phyloP scores from a whole-genome alignment of 2,888 invertebrate genomes.

The Parapristionchus giblindavisi region DNA sequence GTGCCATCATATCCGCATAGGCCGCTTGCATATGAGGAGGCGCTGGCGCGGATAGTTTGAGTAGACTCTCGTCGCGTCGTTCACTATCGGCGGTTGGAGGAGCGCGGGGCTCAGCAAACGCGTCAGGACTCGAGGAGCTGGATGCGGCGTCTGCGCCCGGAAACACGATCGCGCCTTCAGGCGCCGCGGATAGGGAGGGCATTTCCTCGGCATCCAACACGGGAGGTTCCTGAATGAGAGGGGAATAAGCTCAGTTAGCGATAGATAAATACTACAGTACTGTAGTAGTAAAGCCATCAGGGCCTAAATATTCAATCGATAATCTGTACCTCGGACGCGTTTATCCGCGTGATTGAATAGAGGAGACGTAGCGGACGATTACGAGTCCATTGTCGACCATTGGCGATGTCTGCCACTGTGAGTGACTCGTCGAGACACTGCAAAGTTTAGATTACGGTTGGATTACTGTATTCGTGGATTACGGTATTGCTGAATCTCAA shows the following conservation, averaged over 20 bases:
- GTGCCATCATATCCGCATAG: no score
- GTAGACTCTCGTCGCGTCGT: slow-evolving; percentile 10
- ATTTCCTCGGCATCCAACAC: slow-evolving; percentile 21
- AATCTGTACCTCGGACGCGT: slow-evolving; percentile 11
- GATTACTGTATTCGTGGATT: no score
- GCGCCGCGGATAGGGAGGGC: not conserved
- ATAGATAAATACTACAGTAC: no score
- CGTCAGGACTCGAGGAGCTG: not conserved
- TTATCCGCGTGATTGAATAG: slow-evolving; percentile 11
- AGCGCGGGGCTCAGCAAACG: not conserved
- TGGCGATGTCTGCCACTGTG: slow-evolving; percentile 12
- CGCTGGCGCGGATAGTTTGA: slow-evolving; percentile 12
- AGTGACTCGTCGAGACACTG: slow-evolving; percentile 23
- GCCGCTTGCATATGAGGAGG: not conserved
- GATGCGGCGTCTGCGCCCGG: not conserved
- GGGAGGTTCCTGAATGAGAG: slow-evolving; percentile 8
- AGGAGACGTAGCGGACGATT: not conserved
- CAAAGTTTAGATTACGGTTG: not conserved
- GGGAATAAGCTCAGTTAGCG: not conserved
- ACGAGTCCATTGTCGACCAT: not conserved
- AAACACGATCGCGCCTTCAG: not conserved
- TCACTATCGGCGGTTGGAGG: slow-evolving; percentile 1
- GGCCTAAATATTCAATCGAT: no score
- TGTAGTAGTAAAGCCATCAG: no score
- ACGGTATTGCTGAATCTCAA: no score